Evolutionary conservation across 2,888 invertebrate genomes (phyloP), one percentile per base, ranked within the genome.

Genomic region (Litoditis marina): DNA sequence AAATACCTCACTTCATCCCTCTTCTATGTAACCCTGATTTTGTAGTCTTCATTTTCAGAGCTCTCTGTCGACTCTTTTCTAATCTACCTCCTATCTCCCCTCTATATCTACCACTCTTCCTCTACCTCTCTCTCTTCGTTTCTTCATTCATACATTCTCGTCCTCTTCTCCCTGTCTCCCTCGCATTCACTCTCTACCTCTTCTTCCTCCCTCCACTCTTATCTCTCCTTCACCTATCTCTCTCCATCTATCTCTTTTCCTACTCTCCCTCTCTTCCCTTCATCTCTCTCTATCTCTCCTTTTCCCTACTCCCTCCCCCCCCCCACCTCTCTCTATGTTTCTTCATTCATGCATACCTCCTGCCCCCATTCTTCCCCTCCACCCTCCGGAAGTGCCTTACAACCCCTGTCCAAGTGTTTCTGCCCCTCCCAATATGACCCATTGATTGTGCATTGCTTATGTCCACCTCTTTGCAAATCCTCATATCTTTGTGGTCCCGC

Each of bases 91-190:
- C 13, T n/a, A 22, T 19, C 42, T 5, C n/a, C 5, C 42, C 42
- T 19, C 42, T 42, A 5, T 22, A 36, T 19, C 42, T 42, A 4
- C 42, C n/a, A 22, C n/a, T 42, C 42, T 11, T 11, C 13, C 13
- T 36, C 13, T 13, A 28, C 22, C 25, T 53, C 50, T 36, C 22
- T 47, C 44, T 46, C 3, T 25, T 39, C 28, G 30, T 55, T 46
- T 27, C 34, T 30, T 46, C 56, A 60, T 44, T 42, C 46, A 53
- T 54, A 52, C 53, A 50, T 42, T 46, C 42, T 51, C 34, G 32
- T 19, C 28, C 28, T 39, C 44, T 22, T 52, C 51, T 56, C 51
- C 8, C 46, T 19, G 25, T 31, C 39, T 25, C 25, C 36, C 39
- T 11, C 34, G 19, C 53, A n/a, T 19, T 53, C 34, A 30, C 30